These are phyloP conservation scores for Pocillopora meandrina DNA, from an alignment of 92 coral and sea anemone species.

Conservation along the genomic window DNA sequence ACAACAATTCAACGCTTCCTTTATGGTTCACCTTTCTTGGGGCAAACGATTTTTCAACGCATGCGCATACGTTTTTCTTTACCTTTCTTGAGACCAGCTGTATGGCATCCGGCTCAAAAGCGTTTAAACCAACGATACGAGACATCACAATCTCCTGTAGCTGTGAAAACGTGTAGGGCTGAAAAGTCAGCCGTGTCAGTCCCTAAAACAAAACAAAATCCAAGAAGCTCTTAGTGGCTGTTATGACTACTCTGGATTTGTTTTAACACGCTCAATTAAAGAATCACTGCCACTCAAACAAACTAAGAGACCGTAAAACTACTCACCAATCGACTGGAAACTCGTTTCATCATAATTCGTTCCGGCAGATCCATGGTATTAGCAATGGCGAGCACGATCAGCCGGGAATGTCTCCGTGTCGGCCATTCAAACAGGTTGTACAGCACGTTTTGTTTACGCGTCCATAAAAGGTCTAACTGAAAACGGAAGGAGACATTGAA, in stretches of 20 bases:
- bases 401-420: conserved; percentile 82
- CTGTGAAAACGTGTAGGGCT: conserved; percentile 94
- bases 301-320: neutral
- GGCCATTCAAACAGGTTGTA: conserved; percentile 99
- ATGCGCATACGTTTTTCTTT: neutral
- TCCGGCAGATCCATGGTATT: conserved; percentile 99
- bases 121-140: conserved; percentile 79
- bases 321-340: conserved; percentile 94
- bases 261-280: too few relatives aligned
- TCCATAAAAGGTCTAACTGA: conserved; percentile 95
- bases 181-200: conserved; percentile 91
- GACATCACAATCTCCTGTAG: conserved; percentile 93
- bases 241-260: too few relatives aligned
- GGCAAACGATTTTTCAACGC: too few relatives aligned
- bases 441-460: conserved; percentile 96
- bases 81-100: conserved; percentile 98
- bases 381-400: conserved; percentile 91
- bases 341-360: conserved; percentile 97
- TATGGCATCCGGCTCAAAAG: conserved; percentile 94
- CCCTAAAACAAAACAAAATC: conserved; percentile 57
- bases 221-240: too few relatives aligned
- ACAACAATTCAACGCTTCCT: too few relatives aligned
- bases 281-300: neutral
- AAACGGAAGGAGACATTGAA: neutral
- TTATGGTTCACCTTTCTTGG: too few relatives aligned